Percentiles rank a stretch among this genome's conserved stretches.
phyloP scores from a whole-genome alignment of 2,113 vertebrate genomes.

The Notarius lentiginosus region DNA sequence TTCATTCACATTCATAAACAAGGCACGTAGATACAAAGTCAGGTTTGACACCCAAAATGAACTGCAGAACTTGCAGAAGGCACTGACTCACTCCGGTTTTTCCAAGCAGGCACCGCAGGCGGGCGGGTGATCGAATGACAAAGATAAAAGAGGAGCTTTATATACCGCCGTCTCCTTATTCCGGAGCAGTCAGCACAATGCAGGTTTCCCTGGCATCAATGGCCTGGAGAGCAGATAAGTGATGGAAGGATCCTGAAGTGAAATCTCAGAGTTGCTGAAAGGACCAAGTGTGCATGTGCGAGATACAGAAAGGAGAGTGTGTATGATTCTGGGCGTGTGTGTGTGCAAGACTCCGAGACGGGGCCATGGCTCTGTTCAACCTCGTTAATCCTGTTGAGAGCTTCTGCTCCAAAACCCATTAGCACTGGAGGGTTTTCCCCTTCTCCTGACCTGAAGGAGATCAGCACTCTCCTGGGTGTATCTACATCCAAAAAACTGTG shows the following conservation, averaged over 20 bases:
- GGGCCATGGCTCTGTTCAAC: conserved; percentile 44
- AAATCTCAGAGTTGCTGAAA: conserved; percentile 22
- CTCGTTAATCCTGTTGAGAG: conserved; percentile 54
- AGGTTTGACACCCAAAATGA: conserved; percentile 38
- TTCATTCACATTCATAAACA: conserved; percentile 25
- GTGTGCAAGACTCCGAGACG: conserved; percentile 36
- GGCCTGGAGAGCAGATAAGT: conserved; percentile 15
- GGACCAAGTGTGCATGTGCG: background rate
- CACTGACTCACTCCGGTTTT: conserved; percentile 25
- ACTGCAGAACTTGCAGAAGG: conserved; percentile 20
- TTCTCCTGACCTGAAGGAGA: conserved; percentile 46
- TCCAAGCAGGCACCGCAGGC: conserved; percentile 23
- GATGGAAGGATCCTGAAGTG: conserved; percentile 20
- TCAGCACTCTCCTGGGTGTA: conserved; percentile 16
- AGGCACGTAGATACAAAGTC: conserved; percentile 18
- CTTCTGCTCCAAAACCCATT: conserved; percentile 54
- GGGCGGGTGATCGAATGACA: background rate
- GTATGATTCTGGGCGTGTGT: conserved; percentile 7
- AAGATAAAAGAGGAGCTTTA: conserved; percentile 37
- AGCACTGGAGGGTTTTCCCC: conserved; percentile 44
- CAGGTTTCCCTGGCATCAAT: conserved; percentile 28
- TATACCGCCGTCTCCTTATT: conserved; percentile 31
- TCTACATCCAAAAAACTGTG: background rate
- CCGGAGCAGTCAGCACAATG: conserved; percentile 19
- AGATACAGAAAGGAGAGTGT: background rate